These are phyloP conservation scores for Drosophila planitibia DNA, from an alignment of 2,888 invertebrate species.

Conservation along the genomic window DNA sequence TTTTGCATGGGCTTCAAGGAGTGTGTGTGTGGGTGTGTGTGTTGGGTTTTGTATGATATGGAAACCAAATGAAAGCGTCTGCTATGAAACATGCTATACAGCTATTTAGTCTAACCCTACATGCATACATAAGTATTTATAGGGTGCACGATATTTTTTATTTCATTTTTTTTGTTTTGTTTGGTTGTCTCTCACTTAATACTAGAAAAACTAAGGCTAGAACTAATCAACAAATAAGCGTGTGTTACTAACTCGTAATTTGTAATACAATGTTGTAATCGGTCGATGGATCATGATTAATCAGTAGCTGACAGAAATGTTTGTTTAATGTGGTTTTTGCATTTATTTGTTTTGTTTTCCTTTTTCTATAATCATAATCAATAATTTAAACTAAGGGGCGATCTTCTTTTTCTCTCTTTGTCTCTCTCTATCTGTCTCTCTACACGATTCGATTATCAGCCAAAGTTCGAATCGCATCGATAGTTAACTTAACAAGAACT, in stretches of 20 bases:
- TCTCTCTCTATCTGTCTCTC: background rate
- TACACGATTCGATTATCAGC: constrained; percentile 43
- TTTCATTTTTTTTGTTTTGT: constrained; percentile 22
- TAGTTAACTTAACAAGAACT: constrained; percentile 62
- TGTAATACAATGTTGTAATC: constrained; percentile 80
- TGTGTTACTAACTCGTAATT: constrained; percentile 81
- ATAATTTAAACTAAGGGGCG: constrained; percentile 47
- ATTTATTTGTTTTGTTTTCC: constrained; percentile 24
- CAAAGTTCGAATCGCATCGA: constrained; percentile 35
- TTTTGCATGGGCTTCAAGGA: constrained; percentile 22
- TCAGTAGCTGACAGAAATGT: constrained; percentile 57
- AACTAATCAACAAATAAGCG: constrained; percentile 84
- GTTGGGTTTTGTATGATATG: constrained; percentile 23
- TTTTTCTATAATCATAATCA: constrained; percentile 39
- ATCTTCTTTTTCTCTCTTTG: constrained; percentile 13
- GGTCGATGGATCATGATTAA: constrained; percentile 55
- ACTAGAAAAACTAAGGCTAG: constrained; percentile 77
- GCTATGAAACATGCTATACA: constrained; percentile 41
- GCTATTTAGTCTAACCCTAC: constrained; percentile 35
- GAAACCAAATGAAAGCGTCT: constrained; percentile 45
- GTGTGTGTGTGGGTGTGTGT: background rate
- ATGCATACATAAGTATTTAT: constrained; percentile 4
- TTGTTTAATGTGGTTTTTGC: constrained; percentile 40
- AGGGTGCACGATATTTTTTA: constrained; percentile 31
- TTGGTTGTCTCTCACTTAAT: constrained; percentile 53